Conservation (phyloP, 1,140 invertebrate species). For the Phenacoccus solenopsis region DNA sequence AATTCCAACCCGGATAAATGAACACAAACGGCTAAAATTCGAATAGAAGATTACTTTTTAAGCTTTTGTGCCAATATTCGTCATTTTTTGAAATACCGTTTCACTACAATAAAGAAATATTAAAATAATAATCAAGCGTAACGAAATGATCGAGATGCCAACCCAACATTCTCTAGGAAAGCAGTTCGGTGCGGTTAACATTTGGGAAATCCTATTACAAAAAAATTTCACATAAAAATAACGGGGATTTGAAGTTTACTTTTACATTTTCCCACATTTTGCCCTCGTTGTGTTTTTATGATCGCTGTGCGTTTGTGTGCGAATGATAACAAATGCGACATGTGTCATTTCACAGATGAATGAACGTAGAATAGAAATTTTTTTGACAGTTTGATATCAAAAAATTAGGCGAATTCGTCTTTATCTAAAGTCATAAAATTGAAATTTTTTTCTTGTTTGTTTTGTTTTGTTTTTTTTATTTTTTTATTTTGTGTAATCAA, state of each 20-base stretch:
- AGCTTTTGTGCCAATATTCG: background rate
- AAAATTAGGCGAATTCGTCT: too few relatives aligned
- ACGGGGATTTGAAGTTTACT: conserved; percentile 16
- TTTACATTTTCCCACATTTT: conserved; percentile 15
- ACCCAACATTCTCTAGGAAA: conserved; percentile 13
- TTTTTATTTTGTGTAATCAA: too few relatives aligned
- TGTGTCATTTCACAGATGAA: background rate
- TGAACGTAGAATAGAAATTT: too few relatives aligned
- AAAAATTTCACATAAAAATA: conserved; percentile 16
- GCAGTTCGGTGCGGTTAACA: conserved; percentile 11
- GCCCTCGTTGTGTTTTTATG: conserved; percentile 8
- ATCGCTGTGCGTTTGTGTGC: background rate
- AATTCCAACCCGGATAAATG: background rate
- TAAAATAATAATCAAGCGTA: conserved; percentile 17
- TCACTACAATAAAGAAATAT: conserved; percentile 5
- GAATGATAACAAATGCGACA: conserved; percentile 1
- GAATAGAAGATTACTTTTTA: background rate
- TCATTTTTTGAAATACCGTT: background rate
- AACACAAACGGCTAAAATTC: too few relatives aligned
- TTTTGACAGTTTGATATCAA: too few relatives aligned
- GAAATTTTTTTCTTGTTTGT: too few relatives aligned
- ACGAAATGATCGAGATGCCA: conserved; percentile 14
- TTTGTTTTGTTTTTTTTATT: too few relatives aligned
- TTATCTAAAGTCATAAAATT: too few relatives aligned
- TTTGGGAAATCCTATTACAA: conserved; percentile 15